Conservation (phyloP, 2,797 vertebrate genomes). For the Takifugu rubripes region DNA sequence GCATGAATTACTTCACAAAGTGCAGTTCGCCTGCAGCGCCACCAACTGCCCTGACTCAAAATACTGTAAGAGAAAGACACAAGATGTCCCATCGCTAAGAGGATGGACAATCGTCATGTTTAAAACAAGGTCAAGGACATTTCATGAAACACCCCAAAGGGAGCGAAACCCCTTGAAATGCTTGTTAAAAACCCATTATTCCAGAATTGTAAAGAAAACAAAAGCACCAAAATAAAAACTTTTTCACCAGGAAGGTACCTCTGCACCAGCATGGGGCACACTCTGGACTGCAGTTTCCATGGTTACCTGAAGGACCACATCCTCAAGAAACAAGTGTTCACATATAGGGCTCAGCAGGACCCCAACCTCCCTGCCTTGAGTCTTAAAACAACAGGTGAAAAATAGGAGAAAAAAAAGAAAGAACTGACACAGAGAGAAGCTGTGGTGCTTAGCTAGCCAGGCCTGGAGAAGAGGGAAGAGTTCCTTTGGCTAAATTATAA, state of each 20-base stretch:
- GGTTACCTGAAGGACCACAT: slow-evolving; percentile 35
- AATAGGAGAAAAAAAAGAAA: no score
- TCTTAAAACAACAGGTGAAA: slow-evolving; percentile 10
- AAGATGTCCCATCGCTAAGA: no score
- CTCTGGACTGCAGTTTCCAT: slow-evolving; percentile 52
- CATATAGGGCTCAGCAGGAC: slow-evolving; percentile 43
- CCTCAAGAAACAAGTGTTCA: slow-evolving; percentile 47
- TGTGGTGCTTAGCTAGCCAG: slow-evolving; percentile 26
- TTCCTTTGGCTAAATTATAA: slow-evolving; percentile 26
- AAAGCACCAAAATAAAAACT: not conserved
- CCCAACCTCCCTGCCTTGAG: slow-evolving; percentile 41
- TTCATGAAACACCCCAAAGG: no score
- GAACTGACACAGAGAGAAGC: slow-evolving; percentile 3
- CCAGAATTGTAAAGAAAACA: no score
- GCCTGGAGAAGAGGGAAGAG: slow-evolving; percentile 30
- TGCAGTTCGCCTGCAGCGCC: no score
- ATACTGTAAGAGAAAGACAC: no score
- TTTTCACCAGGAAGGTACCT: slow-evolving; percentile 19
- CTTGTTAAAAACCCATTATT: no score
- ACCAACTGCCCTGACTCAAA: no score
- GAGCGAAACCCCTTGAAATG: no score
- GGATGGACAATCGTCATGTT: no score
- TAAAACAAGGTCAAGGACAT: no score
- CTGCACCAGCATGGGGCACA: slow-evolving; percentile 41
- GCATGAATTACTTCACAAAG: no score